Percentiles rank a stretch among this genome's conserved stretches.
Evolutionary conservation across 2,797 vertebrate genomes (phyloP).

Genomic region (Platyrinchus mystaceus): DNA sequence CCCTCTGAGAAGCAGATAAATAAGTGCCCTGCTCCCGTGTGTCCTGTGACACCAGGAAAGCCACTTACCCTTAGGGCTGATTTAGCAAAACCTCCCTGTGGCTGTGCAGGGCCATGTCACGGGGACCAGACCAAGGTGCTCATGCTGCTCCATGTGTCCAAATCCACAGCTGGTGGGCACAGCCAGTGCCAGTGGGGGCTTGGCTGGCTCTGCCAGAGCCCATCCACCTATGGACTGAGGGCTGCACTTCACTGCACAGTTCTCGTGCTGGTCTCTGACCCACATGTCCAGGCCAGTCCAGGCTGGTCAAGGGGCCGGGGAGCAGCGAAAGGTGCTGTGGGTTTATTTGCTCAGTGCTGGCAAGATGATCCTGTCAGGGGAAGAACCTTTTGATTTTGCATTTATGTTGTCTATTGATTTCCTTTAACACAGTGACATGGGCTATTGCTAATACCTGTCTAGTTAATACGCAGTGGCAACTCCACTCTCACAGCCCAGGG

Average conservation of each 20-base stretch:
- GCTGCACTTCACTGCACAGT: rapidly evolving
- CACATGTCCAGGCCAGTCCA: rapidly evolving
- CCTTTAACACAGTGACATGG: conserved; percentile 10
- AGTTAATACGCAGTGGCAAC: conserved; percentile 17
- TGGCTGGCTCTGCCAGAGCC: not conserved
- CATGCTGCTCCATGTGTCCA: rapidly evolving
- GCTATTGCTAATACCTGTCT: conserved; percentile 2
- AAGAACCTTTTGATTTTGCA: conserved; percentile 63
- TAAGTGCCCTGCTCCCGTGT: not conserved
- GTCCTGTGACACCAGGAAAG: not conserved
- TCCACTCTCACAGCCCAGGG: not conserved
- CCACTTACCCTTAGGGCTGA: rapidly evolving
- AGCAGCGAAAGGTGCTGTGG: not conserved
- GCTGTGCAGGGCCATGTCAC: rapidly evolving
- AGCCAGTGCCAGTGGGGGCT: rapidly evolving
- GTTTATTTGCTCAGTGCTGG: not conserved
- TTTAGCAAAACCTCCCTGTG: rapidly evolving
- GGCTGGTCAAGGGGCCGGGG: not conserved
- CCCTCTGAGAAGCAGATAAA: rapidly evolving
- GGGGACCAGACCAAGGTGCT: rapidly evolving
- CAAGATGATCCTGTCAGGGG: not conserved
- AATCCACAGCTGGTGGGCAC: rapidly evolving
- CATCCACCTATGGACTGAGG: rapidly evolving
- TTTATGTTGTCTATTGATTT: conserved; percentile 59
- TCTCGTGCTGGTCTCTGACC: rapidly evolving